A percentile compares a stretch with the other conserved stretches of the same genome.
Evolutionary conservation across 1,140 invertebrate genomes (phyloP).

Genomic region (Notospermus geniculatus): DNA sequence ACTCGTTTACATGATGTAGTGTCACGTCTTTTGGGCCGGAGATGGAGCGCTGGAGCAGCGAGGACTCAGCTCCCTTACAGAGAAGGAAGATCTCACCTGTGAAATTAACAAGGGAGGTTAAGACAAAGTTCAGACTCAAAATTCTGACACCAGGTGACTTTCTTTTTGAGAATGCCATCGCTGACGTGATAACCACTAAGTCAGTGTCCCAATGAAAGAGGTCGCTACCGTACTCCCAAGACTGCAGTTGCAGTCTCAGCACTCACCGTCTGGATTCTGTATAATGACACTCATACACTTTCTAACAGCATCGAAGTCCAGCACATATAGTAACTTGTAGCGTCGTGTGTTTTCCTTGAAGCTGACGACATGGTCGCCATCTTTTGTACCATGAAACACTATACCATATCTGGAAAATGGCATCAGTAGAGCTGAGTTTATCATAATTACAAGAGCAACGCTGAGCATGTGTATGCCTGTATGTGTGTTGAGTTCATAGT

Average conservation of each 20-base stretch:
- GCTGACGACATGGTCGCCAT: constrained; percentile 58
- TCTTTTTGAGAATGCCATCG: constrained; percentile 17
- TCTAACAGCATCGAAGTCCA: constrained; percentile 66
- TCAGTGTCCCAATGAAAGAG: too few species aligned
- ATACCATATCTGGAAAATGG: constrained; percentile 64
- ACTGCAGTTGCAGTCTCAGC: too few species aligned
- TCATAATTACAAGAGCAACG: too few species aligned
- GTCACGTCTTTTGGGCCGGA: constrained; percentile 54
- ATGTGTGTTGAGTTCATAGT: too few species aligned
- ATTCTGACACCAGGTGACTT: not conserved
- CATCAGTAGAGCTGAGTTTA: constrained; percentile 13
- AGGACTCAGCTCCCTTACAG: constrained; percentile 79
- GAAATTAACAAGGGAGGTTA: not conserved
- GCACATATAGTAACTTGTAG: constrained; percentile 55
- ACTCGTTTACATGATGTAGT: constrained; percentile 59
- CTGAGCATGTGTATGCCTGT: too few species aligned
- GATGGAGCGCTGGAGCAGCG: constrained; percentile 65
- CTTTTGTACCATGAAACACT: constrained; percentile 65
- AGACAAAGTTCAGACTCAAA: not conserved
- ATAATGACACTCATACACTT: constrained; percentile 71
- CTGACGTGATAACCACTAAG: too few species aligned
- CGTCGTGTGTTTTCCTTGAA: constrained; percentile 44
- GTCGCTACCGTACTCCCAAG: not conserved
- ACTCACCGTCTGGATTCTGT: constrained; percentile 43
- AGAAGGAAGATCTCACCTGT: constrained; percentile 52